Base-by-base conservation (phyloP, 2,888 invertebrate genomes). In the Dusona sp. region DNA sequence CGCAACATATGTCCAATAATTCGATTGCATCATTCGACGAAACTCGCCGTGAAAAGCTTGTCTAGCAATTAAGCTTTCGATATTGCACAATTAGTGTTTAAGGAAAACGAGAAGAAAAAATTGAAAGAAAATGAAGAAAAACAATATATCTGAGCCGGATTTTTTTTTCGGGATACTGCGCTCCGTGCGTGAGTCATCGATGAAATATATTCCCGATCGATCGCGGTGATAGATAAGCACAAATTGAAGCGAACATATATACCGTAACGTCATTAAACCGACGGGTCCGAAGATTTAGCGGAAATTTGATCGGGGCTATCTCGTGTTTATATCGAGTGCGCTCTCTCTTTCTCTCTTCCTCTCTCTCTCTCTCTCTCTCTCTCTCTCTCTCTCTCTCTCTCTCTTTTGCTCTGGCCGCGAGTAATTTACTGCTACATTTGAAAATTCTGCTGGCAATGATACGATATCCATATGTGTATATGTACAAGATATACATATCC, bases 271-370 rank as follows among this genome's bases (percentile, higher is more conserved):
- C 77, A 80, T 67, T 79, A 83, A 79, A 83, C 73, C 73, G 80
- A 86, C 82, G 77, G 83, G 72, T 42, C 51, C 79, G 77, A 83
- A 86, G 80, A 86, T 86, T 83, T 83, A 78, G 77, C 86, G 83
- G 79, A 86, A 86, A 86, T 86, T 83, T 86, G 86, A 86, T 86
- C 86, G 80, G 22, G 22, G 38, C 80, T 80, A 83, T 86, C 79
- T 83, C 79, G 61, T 68, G 80, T 86, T 80, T 83, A 83, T 83
- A 83, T 86, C 80, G 72, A 78, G 38, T 36, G 11, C 57, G 11
- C 54, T 74, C 73, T 57, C 33, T 33, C 57, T 36, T 57, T 57
- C 33, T 72, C 51, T 51, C 4, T 51, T 19, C 22, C 29, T 29
- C 57, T 61, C 57, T 16, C 29, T n/a, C 54, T 74, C 73, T 57